Evolutionary conservation across 2,797 vertebrate species (phyloP), one percentile per base, ranked within the genome.

Genomic region (Gymnodraco acuticeps): DNA sequence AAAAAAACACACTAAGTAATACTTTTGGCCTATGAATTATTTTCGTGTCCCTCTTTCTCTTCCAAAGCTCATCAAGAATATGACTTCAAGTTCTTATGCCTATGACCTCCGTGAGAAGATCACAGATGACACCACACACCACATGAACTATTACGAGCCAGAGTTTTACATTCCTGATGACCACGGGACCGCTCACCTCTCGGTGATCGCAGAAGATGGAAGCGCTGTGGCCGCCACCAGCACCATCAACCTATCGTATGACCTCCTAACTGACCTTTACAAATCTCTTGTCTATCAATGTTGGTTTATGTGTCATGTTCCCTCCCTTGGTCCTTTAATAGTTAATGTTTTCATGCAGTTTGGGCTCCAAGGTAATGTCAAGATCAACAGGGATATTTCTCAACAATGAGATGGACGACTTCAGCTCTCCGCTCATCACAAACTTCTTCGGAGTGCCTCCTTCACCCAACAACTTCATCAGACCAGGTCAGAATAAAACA

Each of bases 351-450:
- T 60, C 20, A 5, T 53, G n/a, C 82, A 99, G 98, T 81, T 96
- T 99, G 41, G 98, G 98, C 69, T 98, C 98, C 47, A 96, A 96
- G 78, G 87, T 99, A 20, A 92, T 95, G 75, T 99, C 98, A 14
- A 62, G 0, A 0, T 93, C 94, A 58, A 98, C 95, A 0, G 98
- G 98, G 51, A 98, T 99, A 43, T 38, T 99, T 59, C 96, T 96
- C 70, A 99, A 99, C 14, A 95, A 99, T 0, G 96, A 99, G 89
- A 99, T 99, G 98, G 97, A 98, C 1, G 98, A 99, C 94, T 99
- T 99, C 93, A 97, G 97, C 89, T 98, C 96, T 1, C 97, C 98
- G 0, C 16, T 92, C 54, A 96, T 97, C 64, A 85, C 78, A 71
- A 99, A 98, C 23, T 88, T 92, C 70, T 99, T 95, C 48, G 97